These are phyloP conservation scores for Rhadina sibilatrix DNA, from an alignment of 2,113 vertebrate genomes.

Conservation along the genomic window DNA sequence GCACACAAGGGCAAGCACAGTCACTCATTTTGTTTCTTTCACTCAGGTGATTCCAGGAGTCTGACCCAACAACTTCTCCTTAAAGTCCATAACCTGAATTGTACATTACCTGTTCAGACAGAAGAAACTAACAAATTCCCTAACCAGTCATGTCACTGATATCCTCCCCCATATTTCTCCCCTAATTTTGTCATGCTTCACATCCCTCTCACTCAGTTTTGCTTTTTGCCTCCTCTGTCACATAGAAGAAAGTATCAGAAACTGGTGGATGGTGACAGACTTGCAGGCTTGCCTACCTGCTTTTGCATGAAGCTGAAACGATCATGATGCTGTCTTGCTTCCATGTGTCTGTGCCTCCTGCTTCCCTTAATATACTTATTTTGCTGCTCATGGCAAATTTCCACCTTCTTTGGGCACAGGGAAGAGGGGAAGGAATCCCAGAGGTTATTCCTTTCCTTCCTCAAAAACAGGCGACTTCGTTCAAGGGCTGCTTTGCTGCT, in stretches of 20 bases:
- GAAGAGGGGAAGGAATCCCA: not conserved
- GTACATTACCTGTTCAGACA: not conserved
- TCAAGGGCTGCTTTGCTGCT: not conserved
- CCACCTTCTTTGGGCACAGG: not conserved
- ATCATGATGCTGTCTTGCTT: not conserved
- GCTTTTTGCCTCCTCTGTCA: not conserved
- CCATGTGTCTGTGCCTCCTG: not conserved
- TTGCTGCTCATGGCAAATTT: not conserved
- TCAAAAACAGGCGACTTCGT: not conserved
- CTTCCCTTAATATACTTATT: not conserved
- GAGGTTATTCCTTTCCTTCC: not conserved
- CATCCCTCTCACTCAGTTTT: not conserved
- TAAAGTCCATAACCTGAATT: not conserved
- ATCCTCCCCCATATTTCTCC: not conserved
- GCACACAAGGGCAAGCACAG: not conserved
- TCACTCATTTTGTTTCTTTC: not conserved
- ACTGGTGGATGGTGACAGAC: not conserved
- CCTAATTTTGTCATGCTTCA: not conserved
- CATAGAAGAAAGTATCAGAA: not conserved
- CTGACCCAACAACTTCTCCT: not conserved
- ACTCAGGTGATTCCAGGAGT: not conserved
- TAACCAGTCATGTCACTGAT: not conserved
- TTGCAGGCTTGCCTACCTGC: not conserved
- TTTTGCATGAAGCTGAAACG: not conserved
- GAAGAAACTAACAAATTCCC: not conserved